phyloP scores from a whole-genome alignment of 2,888 invertebrate species.

The Plemyria rubiginata region DNA sequence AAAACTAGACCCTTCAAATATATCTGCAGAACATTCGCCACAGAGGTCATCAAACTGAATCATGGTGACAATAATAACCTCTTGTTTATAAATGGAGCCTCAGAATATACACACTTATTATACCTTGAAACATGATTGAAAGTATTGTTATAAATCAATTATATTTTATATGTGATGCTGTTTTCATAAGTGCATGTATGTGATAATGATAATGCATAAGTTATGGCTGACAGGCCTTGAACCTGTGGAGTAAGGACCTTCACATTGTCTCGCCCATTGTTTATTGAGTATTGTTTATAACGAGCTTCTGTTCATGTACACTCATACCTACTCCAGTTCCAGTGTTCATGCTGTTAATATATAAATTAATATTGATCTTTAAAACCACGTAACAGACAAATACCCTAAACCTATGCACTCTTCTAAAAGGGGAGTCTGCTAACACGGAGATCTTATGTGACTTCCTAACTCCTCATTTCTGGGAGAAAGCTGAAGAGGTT shows the following conservation, averaged over 20 bases:
- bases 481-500: too few species aligned
- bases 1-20: too few species aligned
- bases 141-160: slow-evolving; percentile 31
- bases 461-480: too few species aligned
- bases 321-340: not conserved
- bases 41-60: too few species aligned
- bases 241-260: slow-evolving; percentile 72
- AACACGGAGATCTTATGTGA: too few species aligned
- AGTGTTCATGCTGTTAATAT: not conserved
- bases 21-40: too few species aligned
- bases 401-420: too few species aligned
- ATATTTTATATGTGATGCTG: slow-evolving; percentile 31
- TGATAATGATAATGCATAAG: slow-evolving; percentile 68
- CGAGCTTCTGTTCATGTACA: slow-evolving; percentile 41
- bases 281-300: slow-evolving; percentile 53
- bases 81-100: not conserved
- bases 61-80: too few species aligned
- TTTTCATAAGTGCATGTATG: slow-evolving; percentile 46
- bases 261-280: slow-evolving; percentile 62
- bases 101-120: too few species aligned
- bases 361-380: not conserved
- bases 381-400: too few species aligned
- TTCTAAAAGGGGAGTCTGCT: too few species aligned
- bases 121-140: slow-evolving; percentile 8
- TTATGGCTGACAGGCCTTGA: slow-evolving; percentile 71